A percentile compares a stretch with the other conserved stretches of the same genome.
These are phyloP conservation scores for Ictidomys tridecemlineatus DNA, from an alignment of 2,113 vertebrate species.

Conservation along the genomic window DNA sequence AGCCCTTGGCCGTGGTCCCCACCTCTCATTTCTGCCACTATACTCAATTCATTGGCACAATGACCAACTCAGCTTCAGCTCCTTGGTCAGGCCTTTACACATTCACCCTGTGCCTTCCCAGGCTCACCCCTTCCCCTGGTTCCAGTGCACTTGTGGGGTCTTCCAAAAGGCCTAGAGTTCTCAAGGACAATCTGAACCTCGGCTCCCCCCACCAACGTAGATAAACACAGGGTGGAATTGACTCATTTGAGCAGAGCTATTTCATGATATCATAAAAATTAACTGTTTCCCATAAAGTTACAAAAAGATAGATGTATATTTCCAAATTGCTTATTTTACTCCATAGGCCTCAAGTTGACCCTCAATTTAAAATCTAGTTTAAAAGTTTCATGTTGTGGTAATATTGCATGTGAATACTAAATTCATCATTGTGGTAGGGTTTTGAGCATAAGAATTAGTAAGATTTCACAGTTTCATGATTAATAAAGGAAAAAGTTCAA, in stretches of 20 bases:
- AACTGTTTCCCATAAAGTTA: background rate
- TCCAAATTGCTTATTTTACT: background rate
- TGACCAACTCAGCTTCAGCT: background rate
- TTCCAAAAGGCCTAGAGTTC: background rate
- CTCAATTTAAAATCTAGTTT: background rate
- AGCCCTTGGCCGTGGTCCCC: background rate
- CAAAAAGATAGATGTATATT: background rate
- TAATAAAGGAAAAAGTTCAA: conserved; percentile 17
- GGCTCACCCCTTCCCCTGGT: background rate
- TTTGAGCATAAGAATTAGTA: background rate
- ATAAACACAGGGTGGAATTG: background rate
- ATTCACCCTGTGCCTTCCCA: background rate
- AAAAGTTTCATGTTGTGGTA: background rate
- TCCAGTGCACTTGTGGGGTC: background rate
- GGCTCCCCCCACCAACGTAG: accelerated
- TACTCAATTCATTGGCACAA: background rate
- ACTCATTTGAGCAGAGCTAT: background rate
- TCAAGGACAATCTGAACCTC: background rate
- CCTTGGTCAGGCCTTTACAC: background rate
- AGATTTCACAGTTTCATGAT: conserved; percentile 14
- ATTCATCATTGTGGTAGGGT: background rate
- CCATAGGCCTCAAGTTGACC: background rate
- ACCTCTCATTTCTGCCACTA: background rate
- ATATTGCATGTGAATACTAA: background rate
- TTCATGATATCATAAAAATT: background rate